Evolutionary conservation across 2,797 vertebrate species (phyloP), one percentile per base, ranked within the genome.

Genomic region (Myotis planiceps): DNA sequence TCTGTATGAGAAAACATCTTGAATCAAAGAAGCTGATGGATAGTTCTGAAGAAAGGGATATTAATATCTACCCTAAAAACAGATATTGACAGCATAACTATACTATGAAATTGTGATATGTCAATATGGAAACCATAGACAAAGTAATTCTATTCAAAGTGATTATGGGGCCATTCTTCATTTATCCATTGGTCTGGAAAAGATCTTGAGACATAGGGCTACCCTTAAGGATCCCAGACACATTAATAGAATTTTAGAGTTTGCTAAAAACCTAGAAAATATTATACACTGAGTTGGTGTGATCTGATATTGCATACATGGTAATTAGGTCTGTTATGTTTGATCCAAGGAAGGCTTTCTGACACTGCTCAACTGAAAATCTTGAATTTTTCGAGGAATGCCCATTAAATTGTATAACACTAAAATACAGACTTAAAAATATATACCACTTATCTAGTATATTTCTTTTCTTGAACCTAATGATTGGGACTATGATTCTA

Each of bases 181-280:
- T 27, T 76, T 82, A 27, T 69, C 51, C 32, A 53, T 32, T 39
- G 3, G 12, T 65, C 32, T 83, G 42, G 13, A 83, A 92, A 86
- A 68, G 9, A 65, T 8, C 8, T 74, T 25, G 27, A 60, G 66
- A 87, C 55, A 9, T 1, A 82, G 42, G 45, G 16, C 27, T 91
- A 32, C 9, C 19, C 9, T 69, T 58, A 69, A 51, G 63, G 5
- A 83, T 47, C 4, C 4, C 21, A 88, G 85, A 58, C 0, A 68
- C 9, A 76, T 63, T 95, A 86, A 6, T 27, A 84, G n/a, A 94
- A 75, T 60, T 91, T 82, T 71, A 21, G 63, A 74, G 51, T 93
- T 92, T 80, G n/a, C 14, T 47, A 55, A 83, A 81, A 91, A 45
- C 39, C 69, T 91, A 60, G 58, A 93, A 91, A 89, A 91, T 68